These are phyloP conservation scores for Stenodema calcarata DNA, from an alignment of 2,888 invertebrate species.

Conservation along the genomic window DNA sequence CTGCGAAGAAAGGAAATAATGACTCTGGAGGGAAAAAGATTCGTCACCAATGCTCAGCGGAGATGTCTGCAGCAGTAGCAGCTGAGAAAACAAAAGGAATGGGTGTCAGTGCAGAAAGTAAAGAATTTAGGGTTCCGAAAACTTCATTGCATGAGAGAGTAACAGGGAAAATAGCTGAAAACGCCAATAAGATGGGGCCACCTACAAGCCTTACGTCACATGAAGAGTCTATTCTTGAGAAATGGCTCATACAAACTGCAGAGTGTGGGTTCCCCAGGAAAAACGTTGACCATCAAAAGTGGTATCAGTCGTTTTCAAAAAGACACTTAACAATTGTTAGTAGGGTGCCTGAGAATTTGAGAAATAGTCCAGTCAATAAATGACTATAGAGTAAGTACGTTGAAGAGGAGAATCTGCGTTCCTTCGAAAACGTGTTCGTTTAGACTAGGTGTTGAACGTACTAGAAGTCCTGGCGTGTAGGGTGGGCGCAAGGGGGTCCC, in stretches of 20 bases:
- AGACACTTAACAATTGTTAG: too few relatives aligned
- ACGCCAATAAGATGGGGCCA: not conserved
- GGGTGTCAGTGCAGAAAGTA: not conserved
- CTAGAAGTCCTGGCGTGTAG: too few relatives aligned
- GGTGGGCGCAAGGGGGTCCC: too few relatives aligned
- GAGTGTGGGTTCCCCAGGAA: constrained; percentile 9
- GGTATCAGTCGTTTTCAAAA: not conserved
- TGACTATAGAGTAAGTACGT: too few relatives aligned
- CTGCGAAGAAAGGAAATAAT: not conserved
- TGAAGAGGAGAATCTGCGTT: too few relatives aligned
- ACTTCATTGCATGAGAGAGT: not conserved
- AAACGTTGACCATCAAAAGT: not conserved
- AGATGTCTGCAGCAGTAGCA: not conserved
- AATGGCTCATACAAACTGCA: not conserved
- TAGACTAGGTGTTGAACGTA: too few relatives aligned
- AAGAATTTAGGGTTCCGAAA: not conserved
- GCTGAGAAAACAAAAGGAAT: not conserved
- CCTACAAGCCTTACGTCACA: not conserved
- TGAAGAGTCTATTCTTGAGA: not conserved
- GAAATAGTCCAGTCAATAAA: too few relatives aligned
- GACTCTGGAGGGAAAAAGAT: not conserved
- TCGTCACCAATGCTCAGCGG: not conserved
- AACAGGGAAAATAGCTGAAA: not conserved
- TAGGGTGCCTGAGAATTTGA: too few relatives aligned
- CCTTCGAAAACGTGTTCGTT: too few relatives aligned